phyloP scores from a whole-genome alignment of 1,140 invertebrate genomes.

The Venustaconcha ellipsiformis region DNA sequence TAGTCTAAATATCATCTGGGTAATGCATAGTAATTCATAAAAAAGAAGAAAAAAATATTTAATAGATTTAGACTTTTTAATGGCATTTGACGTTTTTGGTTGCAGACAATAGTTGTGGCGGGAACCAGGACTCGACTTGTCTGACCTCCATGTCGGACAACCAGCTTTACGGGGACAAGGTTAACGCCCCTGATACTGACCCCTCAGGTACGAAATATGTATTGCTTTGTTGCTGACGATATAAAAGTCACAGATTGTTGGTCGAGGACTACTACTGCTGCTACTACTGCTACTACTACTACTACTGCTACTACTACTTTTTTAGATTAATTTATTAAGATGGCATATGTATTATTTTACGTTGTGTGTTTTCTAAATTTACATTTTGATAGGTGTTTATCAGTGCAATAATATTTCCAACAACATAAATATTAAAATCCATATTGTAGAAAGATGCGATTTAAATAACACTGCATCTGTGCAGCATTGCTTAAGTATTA shows the following conservation, averaged over 20 bases:
- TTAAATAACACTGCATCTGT: too few relatives aligned
- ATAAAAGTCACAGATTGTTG: neutral
- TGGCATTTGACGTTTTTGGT: neutral
- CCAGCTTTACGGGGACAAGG: slow-evolving; percentile 15
- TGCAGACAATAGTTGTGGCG: neutral
- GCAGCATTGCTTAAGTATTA: too few relatives aligned
- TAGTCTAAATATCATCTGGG: neutral
- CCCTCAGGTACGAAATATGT: slow-evolving; percentile 32
- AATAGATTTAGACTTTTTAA: neutral
- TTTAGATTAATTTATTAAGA: neutral
- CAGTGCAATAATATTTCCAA: too few relatives aligned
- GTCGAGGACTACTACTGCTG: neutral
- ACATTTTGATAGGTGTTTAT: too few relatives aligned
- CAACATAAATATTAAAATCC: too few relatives aligned
- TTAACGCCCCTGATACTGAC: slow-evolving; percentile 28
- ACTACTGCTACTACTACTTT: neutral
- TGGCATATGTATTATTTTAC: too few relatives aligned
- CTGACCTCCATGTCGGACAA: slow-evolving; percentile 11
- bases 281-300: neutral
- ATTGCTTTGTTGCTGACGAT: neutral
- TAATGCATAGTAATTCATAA: neutral
- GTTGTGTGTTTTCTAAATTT: too few relatives aligned
- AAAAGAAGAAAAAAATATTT: neutral
- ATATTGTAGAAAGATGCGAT: too few relatives aligned
- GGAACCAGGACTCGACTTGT: neutral